Conservation (phyloP, 2,888 invertebrate species). For the Coelopa pilipes region DNA sequence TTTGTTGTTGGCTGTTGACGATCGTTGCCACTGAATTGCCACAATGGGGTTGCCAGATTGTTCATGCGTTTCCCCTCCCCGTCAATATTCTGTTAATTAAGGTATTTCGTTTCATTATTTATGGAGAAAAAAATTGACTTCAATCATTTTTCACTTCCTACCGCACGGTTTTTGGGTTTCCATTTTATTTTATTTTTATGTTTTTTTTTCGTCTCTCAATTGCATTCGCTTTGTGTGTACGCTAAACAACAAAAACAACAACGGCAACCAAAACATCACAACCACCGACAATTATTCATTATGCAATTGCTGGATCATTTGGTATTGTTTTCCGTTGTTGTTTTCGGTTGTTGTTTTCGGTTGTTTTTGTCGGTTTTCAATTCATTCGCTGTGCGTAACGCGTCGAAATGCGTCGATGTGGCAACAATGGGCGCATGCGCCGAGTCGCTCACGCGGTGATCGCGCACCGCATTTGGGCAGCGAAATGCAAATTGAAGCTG, state of each 20-base stretch:
- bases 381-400: no score
- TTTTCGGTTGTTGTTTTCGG: conserved; percentile 7
- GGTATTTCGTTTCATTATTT: neutral
- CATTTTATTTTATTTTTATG: neutral
- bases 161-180: neutral
- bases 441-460: neutral
- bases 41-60: neutral
- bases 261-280: neutral
- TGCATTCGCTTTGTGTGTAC: neutral
- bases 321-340: neutral
- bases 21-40: neutral
- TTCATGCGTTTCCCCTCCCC: neutral
- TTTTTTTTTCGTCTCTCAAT: conserved; percentile 4
- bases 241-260: neutral
- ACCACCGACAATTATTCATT: neutral
- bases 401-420: neutral
- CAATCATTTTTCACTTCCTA: neutral
- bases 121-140: neutral
- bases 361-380: neutral
- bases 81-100: neutral
- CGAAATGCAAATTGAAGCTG: neutral
- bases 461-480: neutral
- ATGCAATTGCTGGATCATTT: conserved; percentile 22
- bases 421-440: conserved; percentile 8
- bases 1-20: neutral